phyloP scores from a whole-genome alignment of 2,113 vertebrate genomes.

The Butastur rufipennis region DNA sequence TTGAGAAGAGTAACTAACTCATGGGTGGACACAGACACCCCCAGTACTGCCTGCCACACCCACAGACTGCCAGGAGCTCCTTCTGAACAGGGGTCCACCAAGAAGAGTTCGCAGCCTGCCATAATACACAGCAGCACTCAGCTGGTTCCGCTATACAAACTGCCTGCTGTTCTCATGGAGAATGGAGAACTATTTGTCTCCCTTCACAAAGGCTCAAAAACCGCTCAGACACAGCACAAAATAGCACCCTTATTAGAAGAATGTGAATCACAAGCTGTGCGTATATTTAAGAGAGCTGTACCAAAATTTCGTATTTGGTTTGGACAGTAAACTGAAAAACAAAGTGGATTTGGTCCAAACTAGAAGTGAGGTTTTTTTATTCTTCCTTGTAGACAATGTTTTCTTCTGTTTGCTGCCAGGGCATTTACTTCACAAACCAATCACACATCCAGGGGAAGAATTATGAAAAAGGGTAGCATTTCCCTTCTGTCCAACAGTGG shows the following conservation, averaged over 20 bases:
- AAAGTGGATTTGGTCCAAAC: slow-evolving; percentile 18
- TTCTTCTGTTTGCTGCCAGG: slow-evolving; percentile 1
- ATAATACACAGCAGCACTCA: background rate
- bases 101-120: background rate
- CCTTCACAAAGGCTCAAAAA: slow-evolving; percentile 21
- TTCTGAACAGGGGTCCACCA: background rate
- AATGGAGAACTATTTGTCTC: background rate
- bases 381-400: slow-evolving; percentile 14
- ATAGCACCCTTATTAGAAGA: background rate
- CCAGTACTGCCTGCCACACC: background rate
- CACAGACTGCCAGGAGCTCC: background rate
- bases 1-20: background rate
- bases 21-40: background rate
- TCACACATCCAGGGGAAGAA: background rate
- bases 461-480: background rate
- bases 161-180: background rate
- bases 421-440: slow-evolving; percentile 5
- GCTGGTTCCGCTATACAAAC: background rate
- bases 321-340: slow-evolving; percentile 18
- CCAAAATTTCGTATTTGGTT: background rate
- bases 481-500: background rate
- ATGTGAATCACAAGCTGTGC: slow-evolving; percentile 6
- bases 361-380: background rate
- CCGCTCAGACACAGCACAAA: background rate
- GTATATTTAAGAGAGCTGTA: background rate